These are phyloP conservation scores for Camponotus pennsylvanicus DNA, from an alignment of 1,140 invertebrate genomes.

Conservation along the genomic window DNA sequence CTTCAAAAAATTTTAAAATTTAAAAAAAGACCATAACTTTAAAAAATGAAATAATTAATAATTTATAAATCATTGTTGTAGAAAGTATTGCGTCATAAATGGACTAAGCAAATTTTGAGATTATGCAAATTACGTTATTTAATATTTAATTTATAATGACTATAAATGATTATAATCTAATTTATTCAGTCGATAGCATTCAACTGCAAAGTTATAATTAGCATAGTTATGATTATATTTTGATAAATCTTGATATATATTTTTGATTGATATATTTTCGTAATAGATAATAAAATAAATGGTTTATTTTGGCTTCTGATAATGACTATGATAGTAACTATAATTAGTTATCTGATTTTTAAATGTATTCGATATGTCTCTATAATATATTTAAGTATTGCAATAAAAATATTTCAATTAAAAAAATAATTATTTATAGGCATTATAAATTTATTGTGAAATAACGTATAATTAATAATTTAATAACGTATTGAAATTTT, in stretches of 20 bases:
- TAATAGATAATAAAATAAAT: conserved; percentile 12
- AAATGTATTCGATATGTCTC: not conserved
- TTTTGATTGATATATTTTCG: not conserved
- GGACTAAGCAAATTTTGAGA: not conserved
- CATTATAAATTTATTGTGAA: not conserved
- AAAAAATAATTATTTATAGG: not conserved
- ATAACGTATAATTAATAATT: not conserved
- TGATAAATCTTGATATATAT: not conserved
- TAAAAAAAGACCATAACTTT: not conserved
- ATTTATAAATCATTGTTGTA: too few species aligned
- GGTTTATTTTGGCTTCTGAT: not conserved
- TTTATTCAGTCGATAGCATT: not conserved
- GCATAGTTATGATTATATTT: not conserved
- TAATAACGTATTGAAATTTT: not conserved
- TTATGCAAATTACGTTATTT: not conserved
- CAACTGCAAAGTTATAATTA: conserved; percentile 24
- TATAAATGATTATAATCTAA: not conserved
- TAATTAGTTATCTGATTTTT: not conserved
- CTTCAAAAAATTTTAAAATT: too few species aligned
- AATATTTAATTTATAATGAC: conserved; percentile 26
- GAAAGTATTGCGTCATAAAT: conserved; percentile 4
- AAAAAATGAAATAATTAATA: not conserved
- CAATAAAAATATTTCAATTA: not conserved
- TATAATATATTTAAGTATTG: not conserved
- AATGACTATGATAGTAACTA: not conserved